phyloP scores from a whole-genome alignment of 2,113 vertebrate species.

The Illadopsis cleaveri region DNA sequence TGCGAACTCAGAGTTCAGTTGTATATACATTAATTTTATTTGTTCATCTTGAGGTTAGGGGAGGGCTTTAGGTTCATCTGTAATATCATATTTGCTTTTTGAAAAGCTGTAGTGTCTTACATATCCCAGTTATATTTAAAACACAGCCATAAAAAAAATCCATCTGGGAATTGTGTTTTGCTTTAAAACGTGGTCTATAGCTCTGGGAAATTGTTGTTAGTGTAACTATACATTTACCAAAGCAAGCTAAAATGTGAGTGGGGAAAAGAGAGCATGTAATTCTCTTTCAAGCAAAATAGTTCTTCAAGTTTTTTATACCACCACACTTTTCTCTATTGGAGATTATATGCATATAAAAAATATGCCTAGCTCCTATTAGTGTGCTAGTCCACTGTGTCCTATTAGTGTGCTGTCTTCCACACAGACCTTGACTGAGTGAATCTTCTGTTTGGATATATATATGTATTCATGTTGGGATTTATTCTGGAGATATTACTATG shows the following conservation, averaged over 20 bases:
- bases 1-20: not conserved
- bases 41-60: not conserved
- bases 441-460: not conserved
- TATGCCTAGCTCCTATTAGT: not conserved
- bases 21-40: not conserved
- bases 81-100: not conserved
- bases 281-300: not conserved
- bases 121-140: not conserved
- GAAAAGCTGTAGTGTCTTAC: not conserved
- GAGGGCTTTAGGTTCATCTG: not conserved
- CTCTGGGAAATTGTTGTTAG: not conserved
- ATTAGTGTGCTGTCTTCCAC: not conserved
- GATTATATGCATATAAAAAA: not conserved
- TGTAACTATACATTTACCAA: not conserved
- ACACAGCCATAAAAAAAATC: not conserved
- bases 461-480: not conserved
- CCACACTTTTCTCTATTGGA: not conserved
- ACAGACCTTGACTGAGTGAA: not conserved
- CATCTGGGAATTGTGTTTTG: not conserved
- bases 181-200: not conserved
- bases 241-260: not conserved
- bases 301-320: not conserved
- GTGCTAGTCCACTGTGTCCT: not conserved
- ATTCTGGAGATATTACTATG: not conserved
- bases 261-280: not conserved